A percentile compares a stretch with the other conserved stretches of the same genome.
phyloP scores from a whole-genome alignment of 2,113 vertebrate genomes.

The Emydocephalus ijimae region DNA sequence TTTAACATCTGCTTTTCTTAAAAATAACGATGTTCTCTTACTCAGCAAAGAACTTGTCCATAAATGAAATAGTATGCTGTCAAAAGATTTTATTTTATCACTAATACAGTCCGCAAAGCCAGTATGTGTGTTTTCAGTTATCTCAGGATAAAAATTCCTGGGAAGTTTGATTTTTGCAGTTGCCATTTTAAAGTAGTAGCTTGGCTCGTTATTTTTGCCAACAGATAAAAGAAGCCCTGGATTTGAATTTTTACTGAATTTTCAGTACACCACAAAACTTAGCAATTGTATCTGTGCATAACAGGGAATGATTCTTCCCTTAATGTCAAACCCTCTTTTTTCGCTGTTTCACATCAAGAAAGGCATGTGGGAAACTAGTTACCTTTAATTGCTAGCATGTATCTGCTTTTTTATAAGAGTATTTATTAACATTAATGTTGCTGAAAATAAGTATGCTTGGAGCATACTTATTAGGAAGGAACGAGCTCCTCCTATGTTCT shows the following conservation, averaged over 20 bases:
- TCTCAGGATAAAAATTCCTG: not conserved
- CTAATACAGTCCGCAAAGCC: not conserved
- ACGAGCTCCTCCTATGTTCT: not conserved
- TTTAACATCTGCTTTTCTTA: not conserved
- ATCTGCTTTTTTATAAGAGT: not conserved
- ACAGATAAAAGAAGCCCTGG: not conserved
- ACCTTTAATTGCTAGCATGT: not conserved
- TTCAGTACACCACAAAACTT: not conserved
- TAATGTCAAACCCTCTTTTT: not conserved
- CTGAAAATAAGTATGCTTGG: constrained; percentile 5
- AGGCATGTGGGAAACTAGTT: not conserved
- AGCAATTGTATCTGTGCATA: not conserved
- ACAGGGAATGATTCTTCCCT: not conserved
- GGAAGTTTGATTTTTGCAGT: not conserved
- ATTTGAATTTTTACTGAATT: not conserved
- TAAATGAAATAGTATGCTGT: not conserved
- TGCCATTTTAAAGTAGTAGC: not conserved
- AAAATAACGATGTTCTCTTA: not conserved
- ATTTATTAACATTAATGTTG: not conserved
- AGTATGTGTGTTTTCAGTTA: not conserved
- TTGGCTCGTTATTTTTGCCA: not conserved
- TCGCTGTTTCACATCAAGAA: not conserved
- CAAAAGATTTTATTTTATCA: not conserved
- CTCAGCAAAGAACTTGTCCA: not conserved
- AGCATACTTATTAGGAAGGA: not conserved